Conservation (phyloP, 2,888 invertebrate species). For the Imbricaverruca yamaguchii region DNA sequence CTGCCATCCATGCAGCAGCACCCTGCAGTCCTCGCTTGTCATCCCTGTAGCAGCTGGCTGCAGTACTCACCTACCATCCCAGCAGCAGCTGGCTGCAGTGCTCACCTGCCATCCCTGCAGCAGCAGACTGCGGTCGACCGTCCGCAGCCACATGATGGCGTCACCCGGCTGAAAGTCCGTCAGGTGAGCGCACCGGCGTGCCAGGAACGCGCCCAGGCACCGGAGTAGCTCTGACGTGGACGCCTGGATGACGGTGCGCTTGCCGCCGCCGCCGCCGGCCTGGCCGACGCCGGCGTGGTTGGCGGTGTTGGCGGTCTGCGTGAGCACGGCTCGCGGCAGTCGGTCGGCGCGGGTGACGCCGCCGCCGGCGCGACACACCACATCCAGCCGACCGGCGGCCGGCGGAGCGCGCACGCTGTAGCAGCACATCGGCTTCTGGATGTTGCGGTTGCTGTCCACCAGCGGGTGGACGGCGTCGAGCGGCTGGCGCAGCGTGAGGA, state of each 20-base stretch:
- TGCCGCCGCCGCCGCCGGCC: slow-evolving; percentile 27
- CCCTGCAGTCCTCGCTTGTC: too few relatives aligned
- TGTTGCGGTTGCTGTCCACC: slow-evolving; percentile 78
- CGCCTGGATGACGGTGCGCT: slow-evolving; percentile 48
- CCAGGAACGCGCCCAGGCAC: slow-evolving; percentile 91
- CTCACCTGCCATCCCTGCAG: slow-evolving; percentile 98
- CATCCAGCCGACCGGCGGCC: slow-evolving; percentile 28
- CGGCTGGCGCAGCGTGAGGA: slow-evolving; percentile 57
- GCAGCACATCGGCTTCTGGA: slow-evolving; percentile 39
- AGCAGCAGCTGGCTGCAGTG: background rate
- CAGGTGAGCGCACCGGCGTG: slow-evolving; percentile 71
- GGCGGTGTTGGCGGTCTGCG: background rate
- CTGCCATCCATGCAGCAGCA: too few relatives aligned
- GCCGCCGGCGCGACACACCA: background rate
- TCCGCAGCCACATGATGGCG: slow-evolving; percentile 96
- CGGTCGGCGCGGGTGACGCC: slow-evolving; percentile 36
- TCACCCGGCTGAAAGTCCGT: slow-evolving; percentile 94
- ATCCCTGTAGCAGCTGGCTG: too few relatives aligned
- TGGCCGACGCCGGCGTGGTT: slow-evolving; percentile 26
- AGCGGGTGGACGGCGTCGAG: slow-evolving; percentile 62
- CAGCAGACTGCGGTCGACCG: slow-evolving; percentile 90
- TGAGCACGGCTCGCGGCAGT: slow-evolving; percentile 26
- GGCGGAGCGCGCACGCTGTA: slow-evolving; percentile 26
- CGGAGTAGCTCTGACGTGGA: slow-evolving; percentile 96
- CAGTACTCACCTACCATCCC: too few relatives aligned